Base-by-base conservation (phyloP, 1,140 invertebrate species). In the Homalodisca vitripennis region DNA sequence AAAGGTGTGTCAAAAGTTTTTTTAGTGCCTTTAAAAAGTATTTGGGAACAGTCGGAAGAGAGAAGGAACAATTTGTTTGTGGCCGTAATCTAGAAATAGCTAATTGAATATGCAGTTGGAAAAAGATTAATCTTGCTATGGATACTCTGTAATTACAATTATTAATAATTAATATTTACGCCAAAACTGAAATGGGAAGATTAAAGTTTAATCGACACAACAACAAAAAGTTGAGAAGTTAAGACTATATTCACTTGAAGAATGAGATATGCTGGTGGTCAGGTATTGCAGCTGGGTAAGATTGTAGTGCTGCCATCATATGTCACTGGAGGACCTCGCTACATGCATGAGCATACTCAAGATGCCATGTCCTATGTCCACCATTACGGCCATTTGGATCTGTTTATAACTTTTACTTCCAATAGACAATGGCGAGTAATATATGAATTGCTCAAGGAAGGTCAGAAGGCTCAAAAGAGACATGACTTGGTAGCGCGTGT, bases 281-380 rank as follows among this genome's bases (percentile, higher is more conserved):
- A 73, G 20, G 68, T 14, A 1, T 31, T 27, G 14, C 14, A 73
- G 26, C 24, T 77, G 13, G 77, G 75, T 14, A 68, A 73, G 41
- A 13, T 29, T 22, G 55, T 74, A 29, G 74, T 82, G 51, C 72
- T 81, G 29, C 78, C 79, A 62, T 78, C 79, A 46, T 62, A 74
- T 2, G 82, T 77, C 72, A 72, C 68, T 14, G 79, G 79, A 3
- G 74, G 80, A 68, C 80, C 79, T 64, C 72, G 80, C 41, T 68
- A 78, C 60, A 81, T 81, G 78, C 77, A 82, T n/a, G 75, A 80
- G 72, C 68, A 74, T 24, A 75, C 73, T 30, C 80, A 82, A 73
- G 82, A 85, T 76, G 78, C 80, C 0, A 80, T 84, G 77, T 72
- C 78, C 3, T 79, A 77, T 70, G 79, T 80, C 6, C 60, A 74